Conservation (phyloP, 2,888 invertebrate species). For the Drosophila demipolita region DNA sequence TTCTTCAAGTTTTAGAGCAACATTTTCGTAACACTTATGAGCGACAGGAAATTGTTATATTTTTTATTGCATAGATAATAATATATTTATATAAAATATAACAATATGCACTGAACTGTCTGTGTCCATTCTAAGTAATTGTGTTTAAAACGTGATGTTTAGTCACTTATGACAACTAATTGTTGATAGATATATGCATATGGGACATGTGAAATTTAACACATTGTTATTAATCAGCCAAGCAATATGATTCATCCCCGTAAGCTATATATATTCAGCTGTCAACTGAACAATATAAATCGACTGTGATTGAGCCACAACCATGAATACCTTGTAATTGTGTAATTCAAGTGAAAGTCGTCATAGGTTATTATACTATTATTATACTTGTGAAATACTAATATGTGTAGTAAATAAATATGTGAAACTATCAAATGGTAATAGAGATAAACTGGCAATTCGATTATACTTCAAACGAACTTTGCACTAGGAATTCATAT, state of each 20-base stretch:
- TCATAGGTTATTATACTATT: conserved; percentile 15
- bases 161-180: conserved; percentile 30
- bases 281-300: conserved; percentile 21
- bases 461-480: conserved; percentile 17
- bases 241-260: conserved; percentile 66
- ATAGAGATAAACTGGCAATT: conserved; percentile 43
- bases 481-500: conserved; percentile 18
- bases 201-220: conserved; percentile 64
- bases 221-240: conserved; percentile 73
- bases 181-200: conserved; percentile 16
- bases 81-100: neutral
- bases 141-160: conserved; percentile 52
- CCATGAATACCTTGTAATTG: conserved; percentile 30
- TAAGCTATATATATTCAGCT: conserved; percentile 4
- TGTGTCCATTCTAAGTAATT: conserved; percentile 33
- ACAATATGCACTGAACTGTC: conserved; percentile 5
- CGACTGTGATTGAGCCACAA: conserved; percentile 41
- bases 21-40: conserved; percentile 30
- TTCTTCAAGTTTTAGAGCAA: conserved; percentile 41
- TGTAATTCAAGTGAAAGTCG: conserved; percentile 25
- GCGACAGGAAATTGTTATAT: conserved; percentile 53
- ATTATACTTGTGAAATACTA: conserved; percentile 39
- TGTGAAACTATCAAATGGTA: conserved; percentile 18
- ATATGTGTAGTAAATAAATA: conserved; percentile 2
- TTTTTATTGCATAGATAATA: conserved; percentile 21